phyloP scores from a whole-genome alignment of 2,888 invertebrate species.

The Spilarctia lutea region DNA sequence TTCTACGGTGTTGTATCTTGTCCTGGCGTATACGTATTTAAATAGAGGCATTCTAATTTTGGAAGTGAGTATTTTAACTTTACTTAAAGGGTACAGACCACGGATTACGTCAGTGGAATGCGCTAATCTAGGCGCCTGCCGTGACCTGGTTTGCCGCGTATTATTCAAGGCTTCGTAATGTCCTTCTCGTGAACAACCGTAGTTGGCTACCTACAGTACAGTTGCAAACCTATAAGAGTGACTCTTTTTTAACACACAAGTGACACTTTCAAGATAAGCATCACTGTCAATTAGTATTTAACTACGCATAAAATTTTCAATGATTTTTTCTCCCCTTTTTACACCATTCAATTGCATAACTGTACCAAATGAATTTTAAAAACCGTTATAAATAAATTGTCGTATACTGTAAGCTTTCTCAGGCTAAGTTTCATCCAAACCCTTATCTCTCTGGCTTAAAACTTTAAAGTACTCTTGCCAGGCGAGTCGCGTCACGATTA shows the following conservation, averaged over 20 bases:
- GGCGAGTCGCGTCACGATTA: too few relatives aligned
- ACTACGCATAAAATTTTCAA: not conserved
- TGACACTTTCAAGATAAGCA: not conserved
- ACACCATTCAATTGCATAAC: too few relatives aligned
- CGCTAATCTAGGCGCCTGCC: slow-evolving; percentile 43
- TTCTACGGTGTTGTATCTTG: not conserved
- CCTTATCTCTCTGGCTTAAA: too few relatives aligned
- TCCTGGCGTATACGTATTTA: not conserved
- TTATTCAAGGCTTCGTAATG: slow-evolving; percentile 47
- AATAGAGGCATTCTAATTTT: not conserved
- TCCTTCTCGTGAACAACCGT: slow-evolving; percentile 31
- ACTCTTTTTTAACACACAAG: not conserved
- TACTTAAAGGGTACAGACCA: not conserved
- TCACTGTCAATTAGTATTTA: not conserved
- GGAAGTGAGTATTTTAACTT: not conserved
- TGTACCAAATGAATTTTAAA: too few relatives aligned
- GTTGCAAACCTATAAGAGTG: slow-evolving; percentile 9
- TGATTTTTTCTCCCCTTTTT: not conserved
- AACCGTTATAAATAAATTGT: not conserved
- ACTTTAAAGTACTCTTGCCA: too few relatives aligned
- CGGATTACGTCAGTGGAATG: slow-evolving; percentile 43
- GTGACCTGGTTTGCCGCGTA: slow-evolving; percentile 47
- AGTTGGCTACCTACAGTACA: slow-evolving; percentile 13
- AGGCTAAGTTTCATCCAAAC: not conserved
- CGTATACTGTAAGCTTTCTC: too few relatives aligned